Base-by-base conservation (phyloP, 2,888 invertebrate genomes). In the Disparrhopalites patrizii region DNA sequence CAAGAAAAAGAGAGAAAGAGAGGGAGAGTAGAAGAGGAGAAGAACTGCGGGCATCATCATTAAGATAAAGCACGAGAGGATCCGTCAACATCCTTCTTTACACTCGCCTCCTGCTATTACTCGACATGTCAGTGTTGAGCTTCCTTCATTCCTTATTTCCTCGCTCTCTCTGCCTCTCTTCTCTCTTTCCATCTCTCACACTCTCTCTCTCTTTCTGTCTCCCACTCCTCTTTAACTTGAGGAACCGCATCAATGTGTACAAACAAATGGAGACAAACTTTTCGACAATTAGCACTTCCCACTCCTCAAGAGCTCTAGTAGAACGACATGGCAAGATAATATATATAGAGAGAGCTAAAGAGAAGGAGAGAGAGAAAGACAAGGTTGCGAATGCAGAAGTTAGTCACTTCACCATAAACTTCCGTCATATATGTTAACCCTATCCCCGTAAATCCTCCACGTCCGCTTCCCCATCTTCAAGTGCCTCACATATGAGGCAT, bases 211-310 rank as follows among this genome's bases (percentile, higher is more conserved):
- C 31, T 15, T 30, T 31, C 18, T 30, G n/a, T n/a, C n/a, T n/a
- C n/a, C n/a, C n/a, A n/a, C n/a, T n/a, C n/a, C 40, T 57, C 31
- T 10, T 60, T 18, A 38, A 47, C 47, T 47, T 23, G 20, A 43
- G n/a, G n/a, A 47, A 58, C 58, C 65, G 33, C 58, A 57, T 64
- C 51, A 65, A 65, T 65, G 65, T 65, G 65, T 65, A 58, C 65
- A 58, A 65, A 58, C 65, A 66, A 61, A 66, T 62, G 66, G 55
- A 66, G 61, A 61, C 61, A 62, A 66, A 66, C 57, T 66, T 66
- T 66, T 66, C 38, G 47, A 57, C 62, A 66, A 66, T 66, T 66
- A 61, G 61, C 51, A 33, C 61, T 57, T 40, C 20, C 55, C 55
- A 18, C 10, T 43, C 5, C 43, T 8, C 23, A 47, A 47, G 8